Evolutionary conservation across 2,113 vertebrate species (phyloP).

Genomic region (Crotalus viridis): DNA sequence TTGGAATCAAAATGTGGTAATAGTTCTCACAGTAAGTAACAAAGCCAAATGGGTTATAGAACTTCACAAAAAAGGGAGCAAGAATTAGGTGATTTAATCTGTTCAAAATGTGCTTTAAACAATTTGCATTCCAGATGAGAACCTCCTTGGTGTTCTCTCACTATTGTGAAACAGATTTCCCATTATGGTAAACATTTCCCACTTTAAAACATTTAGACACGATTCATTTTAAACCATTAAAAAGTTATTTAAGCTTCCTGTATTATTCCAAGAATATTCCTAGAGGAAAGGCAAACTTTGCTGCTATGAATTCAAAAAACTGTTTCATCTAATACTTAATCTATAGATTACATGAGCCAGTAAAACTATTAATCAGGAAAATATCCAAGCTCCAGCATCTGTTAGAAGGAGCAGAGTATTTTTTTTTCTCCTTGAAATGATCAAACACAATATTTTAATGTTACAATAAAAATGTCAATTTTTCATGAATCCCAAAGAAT

Average conservation of each 20-base stretch:
- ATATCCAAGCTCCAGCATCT: not conserved
- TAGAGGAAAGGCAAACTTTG: not conserved
- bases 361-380: not conserved
- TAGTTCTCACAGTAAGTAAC: not conserved
- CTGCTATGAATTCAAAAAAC: not conserved
- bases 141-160: not conserved
- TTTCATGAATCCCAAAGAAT: not conserved
- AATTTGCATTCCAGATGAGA: not conserved
- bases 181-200: not conserved
- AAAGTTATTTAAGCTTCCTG: not conserved
- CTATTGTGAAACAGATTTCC: not conserved
- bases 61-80: not conserved
- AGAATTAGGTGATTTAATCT: not conserved
- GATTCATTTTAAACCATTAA: not conserved
- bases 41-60: not conserved
- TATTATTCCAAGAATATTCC: not conserved
- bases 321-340: not conserved
- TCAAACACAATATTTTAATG: not conserved
- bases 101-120: not conserved
- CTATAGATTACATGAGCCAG: not conserved
- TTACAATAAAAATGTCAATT: not conserved
- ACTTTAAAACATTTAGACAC: not conserved
- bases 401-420: not conserved
- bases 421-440: not conserved
- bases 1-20: not conserved